Percentiles rank a stretch among this genome's conserved stretches.
phyloP scores from a whole-genome alignment of 2,888 invertebrate species.

The Keiferia lycopersicella region DNA sequence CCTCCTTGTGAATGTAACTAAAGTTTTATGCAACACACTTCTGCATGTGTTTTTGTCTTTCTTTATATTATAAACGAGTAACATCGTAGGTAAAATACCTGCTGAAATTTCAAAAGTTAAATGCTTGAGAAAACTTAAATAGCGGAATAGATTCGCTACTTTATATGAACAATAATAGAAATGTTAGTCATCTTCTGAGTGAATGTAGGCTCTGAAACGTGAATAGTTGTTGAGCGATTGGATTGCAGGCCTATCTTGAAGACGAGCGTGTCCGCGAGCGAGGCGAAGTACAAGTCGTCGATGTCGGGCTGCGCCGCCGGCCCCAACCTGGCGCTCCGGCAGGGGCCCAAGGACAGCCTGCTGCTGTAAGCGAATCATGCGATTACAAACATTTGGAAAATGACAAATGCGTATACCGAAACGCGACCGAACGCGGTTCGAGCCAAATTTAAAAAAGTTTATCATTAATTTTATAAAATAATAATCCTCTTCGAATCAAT shows the following conservation, averaged over 20 bases:
- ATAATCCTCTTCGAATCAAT: too few species aligned
- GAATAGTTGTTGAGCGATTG: conserved; percentile 1
- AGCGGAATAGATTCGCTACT: too few species aligned
- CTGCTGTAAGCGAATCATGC: conserved; percentile 83
- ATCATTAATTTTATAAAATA: too few species aligned
- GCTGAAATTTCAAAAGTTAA: too few species aligned
- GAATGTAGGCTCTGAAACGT: neutral
- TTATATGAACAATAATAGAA: too few species aligned
- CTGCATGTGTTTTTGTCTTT: neutral
- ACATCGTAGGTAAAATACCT: too few species aligned
- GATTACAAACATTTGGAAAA: too few species aligned
- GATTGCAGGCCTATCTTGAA: conserved; percentile 69
- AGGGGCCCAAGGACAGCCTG: conserved; percentile 89
- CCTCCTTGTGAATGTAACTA: neutral
- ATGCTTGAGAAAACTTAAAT: too few species aligned
- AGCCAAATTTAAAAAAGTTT: too few species aligned
- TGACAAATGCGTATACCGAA: too few species aligned
- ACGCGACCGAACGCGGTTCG: too few species aligned
- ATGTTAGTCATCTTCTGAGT: too few species aligned
- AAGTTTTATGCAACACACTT: neutral
- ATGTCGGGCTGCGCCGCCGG: conserved; percentile 83
- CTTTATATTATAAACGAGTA: neutral
- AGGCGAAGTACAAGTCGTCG: conserved; percentile 82
- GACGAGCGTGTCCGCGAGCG: conserved; percentile 61
- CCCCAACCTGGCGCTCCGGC: conserved; percentile 85